Base-by-base conservation (phyloP, 2,888 invertebrate genomes). In the Phragmatobia fuliginosa region DNA sequence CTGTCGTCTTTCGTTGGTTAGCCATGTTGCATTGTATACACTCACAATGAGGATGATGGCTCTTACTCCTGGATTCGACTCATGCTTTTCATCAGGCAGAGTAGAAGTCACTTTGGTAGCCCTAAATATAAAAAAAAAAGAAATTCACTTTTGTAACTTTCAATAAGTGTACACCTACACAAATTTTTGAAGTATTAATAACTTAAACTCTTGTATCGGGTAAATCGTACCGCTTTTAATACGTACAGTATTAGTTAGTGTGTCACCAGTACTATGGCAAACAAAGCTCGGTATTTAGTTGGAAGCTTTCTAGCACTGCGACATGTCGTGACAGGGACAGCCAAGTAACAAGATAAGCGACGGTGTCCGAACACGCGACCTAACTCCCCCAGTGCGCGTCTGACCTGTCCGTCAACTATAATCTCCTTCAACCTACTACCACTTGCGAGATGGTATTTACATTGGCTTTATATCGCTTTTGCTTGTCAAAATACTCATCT, bases 331-430 rank as follows among this genome's bases (percentile, higher is more conserved):
- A 90, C 89, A 90, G 87, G 73, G 89, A 88, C 88, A 87, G 85
- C 76, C 84, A 80, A 82, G 88, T 90, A 89, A 92, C 91, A 90
- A 90, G 92, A 92, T 92, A 92, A 92, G 91, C 88, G 80, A 82
- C 73, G 79, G 76, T 77, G 85, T 83, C 84, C 81, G 78, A 79
- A 67, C 84, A 84, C 83, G 83, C 80, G 74, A 77, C 62, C 76
- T 68, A 66, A 73, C 73, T 65, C 28, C 62, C 75, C 67, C 45
- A 67, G 49, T 66, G 59, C 36, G 58, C 52, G 31, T 28, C 64
- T 49, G 61, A 59, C 63, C 66, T 71, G 58, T 71, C 80, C 78
- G 80, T 85, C 86, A 75, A 68, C 81, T 78, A 72, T 88, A 89
- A 89, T 88, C 85, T 83, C 85, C 81, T 83, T 77, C 65, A 81